Evolutionary conservation across 1,140 invertebrate species (phyloP).

Genomic region (Pectinophora gossypiella): DNA sequence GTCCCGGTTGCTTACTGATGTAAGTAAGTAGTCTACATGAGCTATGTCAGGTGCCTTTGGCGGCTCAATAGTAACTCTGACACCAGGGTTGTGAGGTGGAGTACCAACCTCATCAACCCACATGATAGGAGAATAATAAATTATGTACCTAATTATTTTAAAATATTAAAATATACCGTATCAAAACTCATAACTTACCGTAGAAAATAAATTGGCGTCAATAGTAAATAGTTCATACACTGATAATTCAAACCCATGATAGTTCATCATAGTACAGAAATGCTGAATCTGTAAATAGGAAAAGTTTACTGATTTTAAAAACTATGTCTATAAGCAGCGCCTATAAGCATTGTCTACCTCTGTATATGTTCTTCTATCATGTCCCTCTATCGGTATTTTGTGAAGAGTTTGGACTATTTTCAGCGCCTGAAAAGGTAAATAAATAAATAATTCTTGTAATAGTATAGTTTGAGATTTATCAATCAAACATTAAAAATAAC

Average conservation of each 20-base stretch:
- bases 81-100: too few relatives aligned
- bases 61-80: too few relatives aligned
- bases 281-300: constrained; percentile 45
- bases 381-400: constrained; percentile 40
- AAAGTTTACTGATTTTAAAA: neutral
- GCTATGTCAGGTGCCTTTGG: too few relatives aligned
- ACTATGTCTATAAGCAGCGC: too few relatives aligned
- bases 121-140: too few relatives aligned
- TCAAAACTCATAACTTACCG: constrained; percentile 41
- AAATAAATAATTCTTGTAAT: constrained; percentile 17
- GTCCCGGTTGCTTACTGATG: too few relatives aligned
- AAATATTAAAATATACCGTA: too few relatives aligned
- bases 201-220: constrained; percentile 44
- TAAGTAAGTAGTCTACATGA: too few relatives aligned
- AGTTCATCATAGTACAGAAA: constrained; percentile 43
- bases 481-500: too few relatives aligned
- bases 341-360: constrained; percentile 30
- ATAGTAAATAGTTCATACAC: constrained; percentile 42
- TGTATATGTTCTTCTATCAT: constrained; percentile 35
- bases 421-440: constrained; percentile 36
- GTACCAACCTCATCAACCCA: too few relatives aligned
- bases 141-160: too few relatives aligned
- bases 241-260: constrained; percentile 32
- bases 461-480: too few relatives aligned
- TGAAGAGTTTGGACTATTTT: constrained; percentile 40